Evolutionary conservation across 2,888 invertebrate genomes (phyloP).

Genomic region (Gymnocheta viridis): DNA sequence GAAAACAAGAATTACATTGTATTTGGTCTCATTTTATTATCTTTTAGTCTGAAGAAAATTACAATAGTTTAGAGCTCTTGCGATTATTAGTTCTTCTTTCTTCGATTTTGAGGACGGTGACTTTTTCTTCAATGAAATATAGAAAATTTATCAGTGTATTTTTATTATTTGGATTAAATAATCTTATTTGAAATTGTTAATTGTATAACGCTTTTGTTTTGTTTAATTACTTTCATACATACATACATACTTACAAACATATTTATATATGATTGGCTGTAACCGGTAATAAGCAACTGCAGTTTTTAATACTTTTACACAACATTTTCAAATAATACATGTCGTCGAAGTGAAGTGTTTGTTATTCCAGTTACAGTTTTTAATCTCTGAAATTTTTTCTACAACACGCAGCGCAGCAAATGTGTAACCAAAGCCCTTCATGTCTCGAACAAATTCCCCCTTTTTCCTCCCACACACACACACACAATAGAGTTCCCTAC

Average conservation of each 20-base stretch:
- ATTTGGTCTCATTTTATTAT: too few relatives aligned
- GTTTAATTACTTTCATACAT: not conserved
- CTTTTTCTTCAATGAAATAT: not conserved
- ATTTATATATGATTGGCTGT: not conserved
- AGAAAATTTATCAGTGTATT: slow-evolving; percentile 34
- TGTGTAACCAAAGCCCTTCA: too few relatives aligned
- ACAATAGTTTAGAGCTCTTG: too few relatives aligned
- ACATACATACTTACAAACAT: not conserved
- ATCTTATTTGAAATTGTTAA: slow-evolving; percentile 45
- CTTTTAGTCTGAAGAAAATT: too few relatives aligned
- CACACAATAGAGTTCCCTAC: too few relatives aligned
- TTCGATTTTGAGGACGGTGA: not conserved
- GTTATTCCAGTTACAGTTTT: not conserved
- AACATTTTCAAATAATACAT: not conserved
- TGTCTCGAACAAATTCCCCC: too few relatives aligned
- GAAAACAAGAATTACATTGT: too few relatives aligned
- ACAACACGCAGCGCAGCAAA: too few relatives aligned
- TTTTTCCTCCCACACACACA: too few relatives aligned
- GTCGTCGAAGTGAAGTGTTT: not conserved
- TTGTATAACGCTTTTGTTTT: slow-evolving; percentile 29
- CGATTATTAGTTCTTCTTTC: not conserved
- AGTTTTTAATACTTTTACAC: not conserved
- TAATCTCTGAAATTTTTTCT: too few relatives aligned
- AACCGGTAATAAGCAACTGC: not conserved
- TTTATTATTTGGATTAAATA: slow-evolving; percentile 52